Base-by-base conservation (phyloP, 30 jellyfish, hydroid and myxozoan genomes). In the Nemopilema nomurai region DNA sequence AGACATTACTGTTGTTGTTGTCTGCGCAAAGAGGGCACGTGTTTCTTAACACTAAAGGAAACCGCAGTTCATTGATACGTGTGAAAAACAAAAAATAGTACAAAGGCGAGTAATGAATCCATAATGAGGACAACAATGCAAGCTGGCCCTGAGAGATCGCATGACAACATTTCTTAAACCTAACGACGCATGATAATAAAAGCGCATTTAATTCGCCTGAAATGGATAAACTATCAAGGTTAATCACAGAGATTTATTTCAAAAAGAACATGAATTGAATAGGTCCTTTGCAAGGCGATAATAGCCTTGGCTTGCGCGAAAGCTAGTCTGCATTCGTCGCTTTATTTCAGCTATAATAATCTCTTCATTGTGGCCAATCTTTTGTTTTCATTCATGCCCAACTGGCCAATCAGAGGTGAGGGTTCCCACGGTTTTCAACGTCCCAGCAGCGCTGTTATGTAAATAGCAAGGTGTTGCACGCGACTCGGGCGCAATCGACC, bases 361-460 rank as follows among this genome's bases (percentile, higher is more conserved):
- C 96, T 51, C 87, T 63, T 65, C 80, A 79, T 87, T 87, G 84
- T 76, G 89, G 96, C 96, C 82, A 71, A 57, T 63, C 90, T 72
- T 71, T 87, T 87, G 89, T 79, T 87, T 64, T 63, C 28, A 77
- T 74, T 71, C 89, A 49, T 72, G 26, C 33, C 68, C 21, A 30
- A 28, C 70, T 63, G 85, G 81, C 97, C 97, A 91, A 91, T 91
- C 97, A 91, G 83, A 74, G 51, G 29, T 28, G 83, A 72, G 82
- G 84, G 90, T 91, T 91, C 96, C 97, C 96, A 84, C 96, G 96
- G 96, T 87, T 84, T 68, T 78, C 92, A 81, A 74, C 77, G 72
- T 77, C 87, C 79, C 72, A 78, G 85, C 72, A 33, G 80, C 69
- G 76, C 93, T 84, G 87, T 74, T 73, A 84, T 84, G 93, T 84